Evolutionary conservation across 2,888 invertebrate species (phyloP), one percentile per base, ranked within the genome.

Genomic region (Himalopsyche japonica): DNA sequence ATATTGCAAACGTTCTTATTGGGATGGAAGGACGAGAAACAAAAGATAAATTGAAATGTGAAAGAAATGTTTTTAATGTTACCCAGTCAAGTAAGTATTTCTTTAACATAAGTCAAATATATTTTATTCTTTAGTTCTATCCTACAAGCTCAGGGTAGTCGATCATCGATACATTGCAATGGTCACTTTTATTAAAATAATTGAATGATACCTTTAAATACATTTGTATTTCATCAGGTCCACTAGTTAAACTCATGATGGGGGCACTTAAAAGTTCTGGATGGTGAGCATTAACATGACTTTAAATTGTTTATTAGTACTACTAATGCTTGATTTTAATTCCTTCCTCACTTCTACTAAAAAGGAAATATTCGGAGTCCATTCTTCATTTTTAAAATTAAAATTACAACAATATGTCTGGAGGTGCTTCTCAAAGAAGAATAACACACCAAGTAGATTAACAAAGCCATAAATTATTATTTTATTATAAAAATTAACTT

Each of bases 171-270:
- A 7, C 8, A 34, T 34, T 8, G 34, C 10, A 37, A 37, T 37
- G 1, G 37, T 37, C 37, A 37, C n/a, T n/a, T 43, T 15, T 43
- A 15, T 15, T 15, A 3, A 43, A 37, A 43, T 15, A 43, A 2
- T 12, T 43, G 15, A 70, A 70, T 30, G 27, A 80, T 12, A 34
- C 48, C n/a, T n/a, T 43, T 84, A 76, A 20, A 27, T 81, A 30
- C 80, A 82, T 79, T 84, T 83, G 80, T 86, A 83, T 32, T 84
- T 81, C 89, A 89, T 43, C 88, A 95, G 95, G 94, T 93, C 95
- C 97, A 2, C 90, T 97, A 49, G 95, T 98, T 0, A 96, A 96
- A 90, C 90, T 97, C 27, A 95, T 98, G 96, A 93, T 97, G 93
- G 95, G 94, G 81, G 98, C 98, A 18, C 90, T 98, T 12, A 96